These are phyloP conservation scores for Drosophila suboccidentalis DNA, from an alignment of 2,888 invertebrate species.

Conservation along the genomic window DNA sequence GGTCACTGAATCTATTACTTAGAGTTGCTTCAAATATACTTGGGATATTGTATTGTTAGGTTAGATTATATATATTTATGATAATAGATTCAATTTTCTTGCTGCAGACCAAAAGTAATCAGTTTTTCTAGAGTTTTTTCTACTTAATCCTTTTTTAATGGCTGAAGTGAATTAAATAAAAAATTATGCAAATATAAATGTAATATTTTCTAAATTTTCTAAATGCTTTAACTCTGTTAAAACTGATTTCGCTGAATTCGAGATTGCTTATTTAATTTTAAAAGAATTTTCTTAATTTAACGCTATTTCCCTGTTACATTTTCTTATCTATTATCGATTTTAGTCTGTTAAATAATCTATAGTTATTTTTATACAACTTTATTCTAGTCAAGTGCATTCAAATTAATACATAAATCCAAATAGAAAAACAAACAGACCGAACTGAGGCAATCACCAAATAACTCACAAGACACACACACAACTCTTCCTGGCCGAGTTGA, in stretches of 20 bases:
- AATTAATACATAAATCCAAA: constrained; percentile 69
- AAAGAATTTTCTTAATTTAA: too few species aligned
- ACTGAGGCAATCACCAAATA: constrained; percentile 19
- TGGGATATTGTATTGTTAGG: constrained; percentile 2
- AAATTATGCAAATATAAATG: too few species aligned
- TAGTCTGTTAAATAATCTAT: neutral
- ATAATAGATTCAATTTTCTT: neutral
- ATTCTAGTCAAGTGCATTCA: constrained; percentile 43
- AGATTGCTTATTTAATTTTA: too few species aligned
- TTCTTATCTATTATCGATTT: too few species aligned
- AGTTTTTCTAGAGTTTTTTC: too few species aligned
- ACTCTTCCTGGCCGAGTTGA: neutral
- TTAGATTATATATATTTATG: neutral
- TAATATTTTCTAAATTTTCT: too few species aligned
- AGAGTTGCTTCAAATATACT: neutral
- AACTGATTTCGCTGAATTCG: neutral
- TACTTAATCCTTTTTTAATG: too few species aligned
- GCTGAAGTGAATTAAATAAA: too few species aligned
- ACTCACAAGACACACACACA: constrained; percentile 9
- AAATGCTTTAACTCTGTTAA: neutral
- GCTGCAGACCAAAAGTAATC: neutral
- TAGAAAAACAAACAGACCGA: constrained; percentile 59
- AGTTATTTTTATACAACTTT: neutral
- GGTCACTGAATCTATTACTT: constrained; percentile 31
- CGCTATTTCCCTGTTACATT: too few species aligned